Conservation (phyloP, 2,888 invertebrate species). For the Endotricha flammealis region DNA sequence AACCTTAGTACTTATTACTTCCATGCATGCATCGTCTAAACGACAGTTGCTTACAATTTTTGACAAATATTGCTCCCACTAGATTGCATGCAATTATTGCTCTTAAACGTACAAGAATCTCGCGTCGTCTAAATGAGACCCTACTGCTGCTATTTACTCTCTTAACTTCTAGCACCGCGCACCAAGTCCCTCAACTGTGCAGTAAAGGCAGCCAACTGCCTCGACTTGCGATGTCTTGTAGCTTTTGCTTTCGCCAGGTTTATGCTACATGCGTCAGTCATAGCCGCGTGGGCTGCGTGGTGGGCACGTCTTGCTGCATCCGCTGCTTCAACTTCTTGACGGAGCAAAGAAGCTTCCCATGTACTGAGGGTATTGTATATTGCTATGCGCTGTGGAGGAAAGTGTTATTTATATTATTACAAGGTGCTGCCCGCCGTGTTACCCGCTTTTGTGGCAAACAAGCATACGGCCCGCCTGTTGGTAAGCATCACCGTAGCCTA, state of each 20-base stretch:
- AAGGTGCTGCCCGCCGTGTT: too few relatives aligned
- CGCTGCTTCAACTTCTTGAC: constrained; percentile 43
- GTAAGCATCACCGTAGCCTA: too few relatives aligned
- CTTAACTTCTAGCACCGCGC: constrained; percentile 14
- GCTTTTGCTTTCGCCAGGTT: constrained; percentile 35
- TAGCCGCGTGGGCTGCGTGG: constrained; percentile 39
- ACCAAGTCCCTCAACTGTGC: constrained; percentile 51
- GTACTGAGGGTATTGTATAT: constrained; percentile 51
- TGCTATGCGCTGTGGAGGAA: constrained; percentile 44
- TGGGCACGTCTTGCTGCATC: constrained; percentile 42
- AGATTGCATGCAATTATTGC: too few relatives aligned
- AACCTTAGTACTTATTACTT: too few relatives aligned
- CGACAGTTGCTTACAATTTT: too few relatives aligned
- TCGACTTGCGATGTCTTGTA: constrained; percentile 27
- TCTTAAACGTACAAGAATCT: too few relatives aligned
- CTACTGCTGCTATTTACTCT: too few relatives aligned
- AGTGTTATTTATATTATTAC: not conserved
- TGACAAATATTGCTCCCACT: too few relatives aligned
- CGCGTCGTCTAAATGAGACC: too few relatives aligned
- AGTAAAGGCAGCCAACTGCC: constrained; percentile 43
- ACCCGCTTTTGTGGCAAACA: too few relatives aligned
- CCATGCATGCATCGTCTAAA: too few relatives aligned
- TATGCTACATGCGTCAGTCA: constrained; percentile 35
- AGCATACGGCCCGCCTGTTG: too few relatives aligned
- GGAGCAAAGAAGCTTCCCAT: constrained; percentile 47